These are phyloP conservation scores for Synanthedon andrenaeformis DNA, from an alignment of 2,888 invertebrate species.

Conservation along the genomic window DNA sequence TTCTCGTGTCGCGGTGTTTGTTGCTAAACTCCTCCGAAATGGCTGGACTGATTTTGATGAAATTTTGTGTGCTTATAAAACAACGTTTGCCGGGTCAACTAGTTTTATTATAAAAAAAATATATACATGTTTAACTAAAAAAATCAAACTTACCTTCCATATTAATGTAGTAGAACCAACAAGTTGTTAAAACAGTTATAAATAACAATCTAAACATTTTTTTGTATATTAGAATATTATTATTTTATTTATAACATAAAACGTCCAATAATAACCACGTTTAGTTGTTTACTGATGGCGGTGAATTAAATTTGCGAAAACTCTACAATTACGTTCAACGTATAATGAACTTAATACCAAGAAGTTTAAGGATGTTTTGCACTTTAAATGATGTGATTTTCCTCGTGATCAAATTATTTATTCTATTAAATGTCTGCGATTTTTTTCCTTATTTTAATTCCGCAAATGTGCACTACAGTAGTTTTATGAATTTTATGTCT, in stretches of 20 bases:
- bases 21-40: too few relatives aligned
- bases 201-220: slow-evolving; percentile 19
- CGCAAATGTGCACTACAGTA: not conserved
- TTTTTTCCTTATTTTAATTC: not conserved
- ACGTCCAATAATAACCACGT: slow-evolving; percentile 6
- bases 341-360: not conserved
- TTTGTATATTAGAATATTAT: not conserved
- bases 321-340: not conserved
- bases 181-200: slow-evolving; percentile 14
- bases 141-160: slow-evolving; percentile 20
- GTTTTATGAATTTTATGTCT: not conserved
- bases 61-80: too few relatives aligned
- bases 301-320: not conserved
- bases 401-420: slow-evolving; percentile 20
- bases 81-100: too few relatives aligned
- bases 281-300: not conserved
- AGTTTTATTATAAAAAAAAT: too few relatives aligned
- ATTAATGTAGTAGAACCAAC: slow-evolving; percentile 26
- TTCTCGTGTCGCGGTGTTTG: too few relatives aligned
- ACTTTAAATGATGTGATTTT: slow-evolving; percentile 12
- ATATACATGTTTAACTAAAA: too few relatives aligned
- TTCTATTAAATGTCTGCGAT: slow-evolving; percentile 2
- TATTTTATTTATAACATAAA: not conserved
- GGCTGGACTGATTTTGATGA: too few relatives aligned
- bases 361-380: not conserved